Evolutionary conservation across 2,797 vertebrate genomes (phyloP).

Genomic region (Chelmon rostratus): DNA sequence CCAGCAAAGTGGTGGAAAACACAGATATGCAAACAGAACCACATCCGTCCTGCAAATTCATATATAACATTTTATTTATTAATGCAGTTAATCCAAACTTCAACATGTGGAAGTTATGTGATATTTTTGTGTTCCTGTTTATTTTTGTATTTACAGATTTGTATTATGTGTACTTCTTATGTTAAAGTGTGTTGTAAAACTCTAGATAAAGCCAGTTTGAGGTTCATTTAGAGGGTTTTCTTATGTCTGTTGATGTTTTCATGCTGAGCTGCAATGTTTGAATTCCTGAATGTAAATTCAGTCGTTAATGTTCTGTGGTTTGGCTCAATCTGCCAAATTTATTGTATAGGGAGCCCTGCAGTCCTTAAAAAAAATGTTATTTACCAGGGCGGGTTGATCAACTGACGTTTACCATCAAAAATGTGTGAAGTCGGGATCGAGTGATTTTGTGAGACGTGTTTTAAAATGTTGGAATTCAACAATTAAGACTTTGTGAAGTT

Average conservation of each 20-base stretch:
- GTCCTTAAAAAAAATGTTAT: constrained; percentile 15
- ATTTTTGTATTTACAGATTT: constrained; percentile 65
- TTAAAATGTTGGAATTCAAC: constrained; percentile 31
- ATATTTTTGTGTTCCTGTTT: constrained; percentile 50
- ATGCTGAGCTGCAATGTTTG: constrained; percentile 22
- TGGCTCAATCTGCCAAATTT: constrained; percentile 62
- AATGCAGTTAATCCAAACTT: constrained; percentile 44
- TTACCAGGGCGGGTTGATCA: constrained; percentile 19
- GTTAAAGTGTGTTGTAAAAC: constrained; percentile 16
- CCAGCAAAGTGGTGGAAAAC: constrained; percentile 25
- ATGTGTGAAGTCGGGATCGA: constrained; percentile 24
- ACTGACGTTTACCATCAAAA: constrained; percentile 24
- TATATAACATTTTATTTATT: constrained; percentile 66
- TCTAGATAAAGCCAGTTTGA: not conserved
- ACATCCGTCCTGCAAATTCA: constrained; percentile 52
- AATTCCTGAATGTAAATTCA: constrained; percentile 50
- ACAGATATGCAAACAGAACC: constrained; percentile 44
- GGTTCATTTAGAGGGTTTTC: not conserved
- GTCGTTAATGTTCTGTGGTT: constrained; percentile 41
- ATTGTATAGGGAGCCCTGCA: constrained; percentile 22
- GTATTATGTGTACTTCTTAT: constrained; percentile 38
- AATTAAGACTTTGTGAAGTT: constrained; percentile 13
- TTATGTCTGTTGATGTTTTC: constrained; percentile 7
- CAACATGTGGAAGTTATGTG: constrained; percentile 40
- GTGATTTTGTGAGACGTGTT: constrained; percentile 28